These are phyloP conservation scores for Anastrepha ludens DNA, from an alignment of 1,140 invertebrate genomes.

Conservation along the genomic window DNA sequence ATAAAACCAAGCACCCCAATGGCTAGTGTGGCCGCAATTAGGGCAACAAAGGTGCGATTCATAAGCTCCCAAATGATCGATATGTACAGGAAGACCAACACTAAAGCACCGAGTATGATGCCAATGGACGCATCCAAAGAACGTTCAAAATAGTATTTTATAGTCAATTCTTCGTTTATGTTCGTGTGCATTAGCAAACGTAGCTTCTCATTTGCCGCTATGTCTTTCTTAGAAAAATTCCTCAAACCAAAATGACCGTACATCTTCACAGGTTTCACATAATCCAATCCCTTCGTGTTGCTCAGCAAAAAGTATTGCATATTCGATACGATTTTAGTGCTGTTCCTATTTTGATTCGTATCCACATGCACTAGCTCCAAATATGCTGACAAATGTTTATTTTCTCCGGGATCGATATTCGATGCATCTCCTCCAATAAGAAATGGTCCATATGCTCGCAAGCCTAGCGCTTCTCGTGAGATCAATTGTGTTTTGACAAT, in stretches of 20 bases:
- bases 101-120: conserved; percentile 80
- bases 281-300: background rate
- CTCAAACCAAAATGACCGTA: background rate
- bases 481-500: background rate
- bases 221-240: background rate
- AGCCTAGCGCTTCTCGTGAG: background rate
- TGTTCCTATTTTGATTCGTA: background rate
- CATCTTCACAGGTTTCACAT: background rate
- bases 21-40: conserved; percentile 83
- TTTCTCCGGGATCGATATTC: background rate
- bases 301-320: background rate
- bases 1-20: conserved; percentile 82
- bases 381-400: background rate
- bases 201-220: background rate
- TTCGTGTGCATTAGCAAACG: conserved; percentile 39
- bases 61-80: conserved; percentile 73
- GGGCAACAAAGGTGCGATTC: conserved; percentile 85
- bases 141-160: conserved; percentile 34
- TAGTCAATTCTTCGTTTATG: conserved; percentile 26
- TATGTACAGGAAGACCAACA: conserved; percentile 84
- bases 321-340: background rate
- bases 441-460: conserved; percentile 10
- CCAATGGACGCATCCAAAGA: conserved; percentile 73
- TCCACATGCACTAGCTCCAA: background rate
- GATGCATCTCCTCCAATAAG: background rate